Conservation (phyloP, 2,113 vertebrate species). For the Noctilio leporinus region DNA sequence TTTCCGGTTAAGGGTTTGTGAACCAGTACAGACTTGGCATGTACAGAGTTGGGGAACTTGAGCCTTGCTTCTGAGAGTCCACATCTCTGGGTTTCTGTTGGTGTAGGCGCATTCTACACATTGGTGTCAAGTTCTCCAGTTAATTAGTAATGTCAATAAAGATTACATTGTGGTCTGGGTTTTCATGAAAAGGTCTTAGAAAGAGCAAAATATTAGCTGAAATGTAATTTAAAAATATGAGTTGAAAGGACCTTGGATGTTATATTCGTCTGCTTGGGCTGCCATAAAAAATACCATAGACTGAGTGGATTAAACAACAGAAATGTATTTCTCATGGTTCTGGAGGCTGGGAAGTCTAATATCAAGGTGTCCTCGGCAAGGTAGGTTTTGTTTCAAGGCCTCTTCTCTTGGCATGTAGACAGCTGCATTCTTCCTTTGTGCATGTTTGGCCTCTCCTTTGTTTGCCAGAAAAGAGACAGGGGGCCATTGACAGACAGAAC, state of each 20-base stretch:
- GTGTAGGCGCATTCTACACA: not conserved
- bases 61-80: not conserved
- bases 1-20: not conserved
- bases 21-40: not conserved
- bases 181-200: not conserved
- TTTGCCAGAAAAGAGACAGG: not conserved
- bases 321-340: too few relatives aligned
- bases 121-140: not conserved
- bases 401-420: not conserved
- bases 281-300: too few relatives aligned
- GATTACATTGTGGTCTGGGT: not conserved
- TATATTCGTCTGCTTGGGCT: not conserved
- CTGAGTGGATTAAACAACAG: too few relatives aligned
- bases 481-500: not conserved
- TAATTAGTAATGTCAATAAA: not conserved
- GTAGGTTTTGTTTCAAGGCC: not conserved
- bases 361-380: not conserved
- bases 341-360: too few relatives aligned
- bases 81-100: not conserved
- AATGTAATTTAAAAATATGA: not conserved
- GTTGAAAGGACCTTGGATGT: not conserved
- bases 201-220: not conserved
- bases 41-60: not conserved
- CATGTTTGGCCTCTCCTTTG: not conserved
- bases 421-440: not conserved